These are phyloP conservation scores for Serilophus lunatus DNA, from an alignment of 2,113 vertebrate species.

Conservation along the genomic window DNA sequence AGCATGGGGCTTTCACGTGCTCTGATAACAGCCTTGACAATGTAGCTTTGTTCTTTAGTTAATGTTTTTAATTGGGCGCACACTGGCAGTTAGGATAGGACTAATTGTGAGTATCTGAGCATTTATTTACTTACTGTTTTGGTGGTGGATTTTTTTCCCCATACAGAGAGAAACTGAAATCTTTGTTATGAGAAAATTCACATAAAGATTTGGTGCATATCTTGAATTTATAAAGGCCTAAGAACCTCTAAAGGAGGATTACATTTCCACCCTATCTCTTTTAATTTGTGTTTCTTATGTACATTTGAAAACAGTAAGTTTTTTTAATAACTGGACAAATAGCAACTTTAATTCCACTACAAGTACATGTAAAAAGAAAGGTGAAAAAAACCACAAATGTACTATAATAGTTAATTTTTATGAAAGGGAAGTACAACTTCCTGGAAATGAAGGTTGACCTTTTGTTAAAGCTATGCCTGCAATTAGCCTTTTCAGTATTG, in stretches of 20 bases:
- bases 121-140: constrained; percentile 4
- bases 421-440: neutral
- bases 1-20: neutral
- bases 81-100: neutral
- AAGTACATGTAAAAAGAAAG: neutral
- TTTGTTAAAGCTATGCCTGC: constrained; percentile 26
- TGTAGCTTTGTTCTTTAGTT: constrained; percentile 17
- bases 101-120: constrained; percentile 22
- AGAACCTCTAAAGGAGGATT: neutral
- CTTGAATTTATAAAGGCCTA: neutral
- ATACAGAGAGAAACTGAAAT: neutral
- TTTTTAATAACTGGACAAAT: neutral
- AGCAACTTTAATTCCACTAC: neutral
- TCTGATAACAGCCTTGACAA: constrained; percentile 5
- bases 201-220: neutral
- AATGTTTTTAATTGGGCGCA: constrained; percentile 7
- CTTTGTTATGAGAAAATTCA: constrained; percentile 40
- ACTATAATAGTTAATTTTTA: neutral
- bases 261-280: neutral
- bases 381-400: neutral
- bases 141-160: neutral
- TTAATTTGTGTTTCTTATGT: neutral
- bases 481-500: neutral
- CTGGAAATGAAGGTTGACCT: neutral
- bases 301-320: neutral